Conservation (phyloP, 2,113 vertebrate species). For the Labeo rohita region DNA sequence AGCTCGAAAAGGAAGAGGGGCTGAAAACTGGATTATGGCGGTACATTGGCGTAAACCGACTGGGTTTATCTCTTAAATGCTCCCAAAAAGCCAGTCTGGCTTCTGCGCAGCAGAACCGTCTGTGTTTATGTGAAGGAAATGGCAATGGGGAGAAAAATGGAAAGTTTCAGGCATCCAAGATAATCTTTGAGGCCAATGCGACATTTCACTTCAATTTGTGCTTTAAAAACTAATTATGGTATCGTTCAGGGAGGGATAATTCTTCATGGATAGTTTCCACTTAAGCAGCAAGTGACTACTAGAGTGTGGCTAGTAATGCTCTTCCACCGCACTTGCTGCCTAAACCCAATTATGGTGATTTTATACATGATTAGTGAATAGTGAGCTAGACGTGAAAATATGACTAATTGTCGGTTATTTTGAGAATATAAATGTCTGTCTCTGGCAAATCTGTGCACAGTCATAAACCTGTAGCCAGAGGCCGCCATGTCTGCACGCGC, state of each 20-base stretch:
- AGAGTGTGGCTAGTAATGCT: constrained; percentile 41
- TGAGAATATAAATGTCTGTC: constrained; percentile 55
- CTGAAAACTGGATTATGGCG: constrained; percentile 74
- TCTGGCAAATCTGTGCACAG: constrained; percentile 56
- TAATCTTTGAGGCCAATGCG: constrained; percentile 8
- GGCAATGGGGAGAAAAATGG: neutral
- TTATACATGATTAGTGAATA: constrained; percentile 59
- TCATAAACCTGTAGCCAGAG: constrained; percentile 29
- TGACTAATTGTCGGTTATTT: constrained; percentile 64
- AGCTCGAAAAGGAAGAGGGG: constrained; percentile 45
- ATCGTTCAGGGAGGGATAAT: constrained; percentile 36
- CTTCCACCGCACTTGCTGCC: constrained; percentile 57
- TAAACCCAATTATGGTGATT: constrained; percentile 65
- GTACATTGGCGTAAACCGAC: constrained; percentile 74
- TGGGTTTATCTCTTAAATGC: constrained; percentile 77
- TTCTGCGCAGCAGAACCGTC: constrained; percentile 50
- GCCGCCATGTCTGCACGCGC: constrained; percentile 3
- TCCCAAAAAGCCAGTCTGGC: constrained; percentile 71
- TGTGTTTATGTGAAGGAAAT: constrained; percentile 31
- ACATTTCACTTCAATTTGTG: neutral
- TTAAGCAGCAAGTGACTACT: neutral
- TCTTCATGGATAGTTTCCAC: constrained; percentile 43
- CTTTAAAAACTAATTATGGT: neutral
- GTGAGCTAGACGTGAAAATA: constrained; percentile 54
- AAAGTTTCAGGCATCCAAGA: neutral